Base-by-base conservation (phyloP, 2,113 vertebrate genomes). In the Semnopithecus entellus region DNA sequence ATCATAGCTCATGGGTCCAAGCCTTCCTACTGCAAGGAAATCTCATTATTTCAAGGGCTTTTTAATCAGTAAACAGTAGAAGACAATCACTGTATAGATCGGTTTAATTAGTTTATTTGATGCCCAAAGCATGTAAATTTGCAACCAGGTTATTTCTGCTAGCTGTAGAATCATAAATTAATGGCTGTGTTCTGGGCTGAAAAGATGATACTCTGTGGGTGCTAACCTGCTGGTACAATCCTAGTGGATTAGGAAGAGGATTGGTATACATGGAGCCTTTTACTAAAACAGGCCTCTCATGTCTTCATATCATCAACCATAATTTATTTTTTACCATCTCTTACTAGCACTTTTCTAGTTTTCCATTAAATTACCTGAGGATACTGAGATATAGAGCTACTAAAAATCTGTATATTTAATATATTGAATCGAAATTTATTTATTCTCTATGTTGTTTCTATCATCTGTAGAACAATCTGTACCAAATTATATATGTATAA, bases 61-160 rank as follows among this genome's bases (percentile, higher is more conserved):
- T 97, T 92, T 59, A 97, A 95, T 97, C 95, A 97, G 76, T 94
- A 96, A 97, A 94, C 94, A 96, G 84, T 97, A 97, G 88, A 97
- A 97, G 64, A 96, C 94, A 97, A 93, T 95, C 97, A 95, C 57
- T 96, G 30, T 97, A 94, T 94, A 95, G 96, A 97, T 97, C 2
- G 0, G 66, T 96, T 97, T 97, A 97, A 98, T 98, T 97, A 96
- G 86, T 97, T 97, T 97, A 97, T 97, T 97, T 95, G 89, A 90
- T 96, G 93, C 88, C 90, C 81, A 96, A 59, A 94, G 84, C 92
- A 98, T 97, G 96, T 95, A 97, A 95, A 97, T 97, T 96, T 96
- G 93, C 72, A 95, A 88, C 64, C 55, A 95, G 70, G 59, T 96
- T 96, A 75, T 96, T 95, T 96, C 90, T 98, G 78, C 75, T 68